Evolutionary conservation across 1,140 invertebrate species (phyloP).

Genomic region (Aphaenogaster rudis): DNA sequence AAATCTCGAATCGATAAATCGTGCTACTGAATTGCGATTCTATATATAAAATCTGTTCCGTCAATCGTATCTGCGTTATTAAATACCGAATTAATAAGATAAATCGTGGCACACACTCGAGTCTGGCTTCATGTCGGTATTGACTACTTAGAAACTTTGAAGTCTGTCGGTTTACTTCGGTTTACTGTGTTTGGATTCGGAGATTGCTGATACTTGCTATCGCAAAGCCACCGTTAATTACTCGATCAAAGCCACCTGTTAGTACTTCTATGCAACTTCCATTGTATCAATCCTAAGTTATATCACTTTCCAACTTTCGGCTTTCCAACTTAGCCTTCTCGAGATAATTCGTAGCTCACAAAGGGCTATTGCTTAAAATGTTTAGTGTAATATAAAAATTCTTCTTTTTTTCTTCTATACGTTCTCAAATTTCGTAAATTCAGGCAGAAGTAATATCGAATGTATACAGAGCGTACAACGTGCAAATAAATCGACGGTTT

Average conservation of each 20-base stretch:
- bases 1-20: background rate
- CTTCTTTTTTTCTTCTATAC: background rate
- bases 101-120: background rate
- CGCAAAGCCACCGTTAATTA: slow-evolving; percentile 45
- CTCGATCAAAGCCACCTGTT: slow-evolving; percentile 47
- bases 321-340: background rate
- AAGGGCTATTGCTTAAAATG: background rate
- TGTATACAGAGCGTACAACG: background rate
- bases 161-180: slow-evolving; percentile 22
- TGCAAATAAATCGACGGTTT: background rate
- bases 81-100: slow-evolving; percentile 22
- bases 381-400: background rate
- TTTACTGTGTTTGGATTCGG: slow-evolving; percentile 36
- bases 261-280: slow-evolving; percentile 16
- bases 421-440: background rate
- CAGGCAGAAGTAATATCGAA: background rate
- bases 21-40: background rate
- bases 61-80: background rate
- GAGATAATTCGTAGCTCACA: no score
- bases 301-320: background rate
- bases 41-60: background rate
- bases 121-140: slow-evolving; percentile 29
- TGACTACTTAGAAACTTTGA: slow-evolving; percentile 46
- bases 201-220: slow-evolving; percentile 55
- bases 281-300: slow-evolving; percentile 14